These are phyloP conservation scores for Hephaestus fuliginosus DNA, from an alignment of 2,797 vertebrate species.

Conservation along the genomic window DNA sequence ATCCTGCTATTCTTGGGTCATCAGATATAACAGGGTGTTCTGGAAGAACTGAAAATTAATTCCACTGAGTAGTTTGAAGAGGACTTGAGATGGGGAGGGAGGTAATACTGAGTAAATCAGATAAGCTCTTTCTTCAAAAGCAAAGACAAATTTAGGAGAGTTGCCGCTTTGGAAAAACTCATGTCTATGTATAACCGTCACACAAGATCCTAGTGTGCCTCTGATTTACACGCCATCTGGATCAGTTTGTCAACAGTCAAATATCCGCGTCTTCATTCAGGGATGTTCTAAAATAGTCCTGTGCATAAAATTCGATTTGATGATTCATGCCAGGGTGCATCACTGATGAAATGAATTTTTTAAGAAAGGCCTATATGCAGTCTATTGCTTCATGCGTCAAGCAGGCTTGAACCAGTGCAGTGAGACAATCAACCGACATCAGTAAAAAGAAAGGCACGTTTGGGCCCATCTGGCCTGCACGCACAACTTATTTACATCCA, in stretches of 20 bases:
- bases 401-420: constrained; percentile 16
- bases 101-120: constrained; percentile 45
- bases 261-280: constrained; percentile 38
- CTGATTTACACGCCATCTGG: constrained; percentile 40
- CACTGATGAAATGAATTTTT: constrained; percentile 18
- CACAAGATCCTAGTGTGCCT: constrained; percentile 10
- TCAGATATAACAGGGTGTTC: not conserved
- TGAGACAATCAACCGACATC: constrained; percentile 48
- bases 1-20: constrained; percentile 35
- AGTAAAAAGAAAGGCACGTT: constrained; percentile 66
- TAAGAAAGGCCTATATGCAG: constrained; percentile 5
- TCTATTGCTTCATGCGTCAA: constrained; percentile 11
- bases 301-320: constrained; percentile 57
- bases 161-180: constrained; percentile 34
- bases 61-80: constrained; percentile 47
- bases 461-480: constrained; percentile 77
- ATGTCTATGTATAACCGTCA: constrained; percentile 32
- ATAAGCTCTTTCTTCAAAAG: constrained; percentile 59
- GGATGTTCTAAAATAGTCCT: constrained; percentile 59
- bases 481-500: constrained; percentile 70
- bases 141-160: constrained; percentile 41
- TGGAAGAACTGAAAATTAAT: constrained; percentile 30
- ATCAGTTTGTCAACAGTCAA: constrained; percentile 46
- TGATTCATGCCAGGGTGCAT: constrained; percentile 38
- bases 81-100: constrained; percentile 37